Evolutionary conservation across 1,140 invertebrate species (phyloP).

Genomic region (Macrosteles quadrilineatus): DNA sequence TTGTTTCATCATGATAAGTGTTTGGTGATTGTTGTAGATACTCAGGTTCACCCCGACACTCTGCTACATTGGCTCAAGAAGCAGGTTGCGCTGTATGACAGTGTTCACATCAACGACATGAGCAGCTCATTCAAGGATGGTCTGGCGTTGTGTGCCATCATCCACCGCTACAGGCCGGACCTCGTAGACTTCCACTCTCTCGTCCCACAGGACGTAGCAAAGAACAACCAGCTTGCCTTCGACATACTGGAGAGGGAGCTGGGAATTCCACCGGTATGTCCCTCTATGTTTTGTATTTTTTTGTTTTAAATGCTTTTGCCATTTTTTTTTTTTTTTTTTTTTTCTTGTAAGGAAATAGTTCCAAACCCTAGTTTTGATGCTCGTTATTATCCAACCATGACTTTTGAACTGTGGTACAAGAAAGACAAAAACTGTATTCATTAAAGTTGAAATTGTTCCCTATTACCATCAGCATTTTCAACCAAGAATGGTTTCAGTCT

Average conservation of each 20-base stretch:
- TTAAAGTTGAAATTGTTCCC: no score
- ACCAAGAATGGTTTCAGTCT: no score
- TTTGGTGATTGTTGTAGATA: conserved; percentile 50
- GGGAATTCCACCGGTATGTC: conserved; percentile 69
- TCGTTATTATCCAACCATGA: no score
- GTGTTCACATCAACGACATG: conserved; percentile 68
- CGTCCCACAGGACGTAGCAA: conserved; percentile 60
- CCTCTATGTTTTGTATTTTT: no score
- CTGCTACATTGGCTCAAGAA: conserved; percentile 75
- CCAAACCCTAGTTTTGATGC: no score
- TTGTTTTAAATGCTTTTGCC: no score
- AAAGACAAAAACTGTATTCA: no score
- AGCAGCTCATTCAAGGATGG: conserved; percentile 74
- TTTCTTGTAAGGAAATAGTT: no score
- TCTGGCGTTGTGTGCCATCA: conserved; percentile 77
- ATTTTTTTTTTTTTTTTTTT: no score
- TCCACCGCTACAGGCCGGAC: conserved; percentile 86
- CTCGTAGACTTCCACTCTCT: conserved; percentile 73
- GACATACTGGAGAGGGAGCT: conserved; percentile 76
- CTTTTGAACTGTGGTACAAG: no score
- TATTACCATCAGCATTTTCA: no score
- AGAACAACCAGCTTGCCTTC: conserved; percentile 82
- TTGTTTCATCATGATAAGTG: no score
- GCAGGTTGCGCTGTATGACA: conserved; percentile 67
- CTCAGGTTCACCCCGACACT: conserved; percentile 69